Evolutionary conservation across 1,140 invertebrate genomes (phyloP).

Genomic region (Eueides isabella): DNA sequence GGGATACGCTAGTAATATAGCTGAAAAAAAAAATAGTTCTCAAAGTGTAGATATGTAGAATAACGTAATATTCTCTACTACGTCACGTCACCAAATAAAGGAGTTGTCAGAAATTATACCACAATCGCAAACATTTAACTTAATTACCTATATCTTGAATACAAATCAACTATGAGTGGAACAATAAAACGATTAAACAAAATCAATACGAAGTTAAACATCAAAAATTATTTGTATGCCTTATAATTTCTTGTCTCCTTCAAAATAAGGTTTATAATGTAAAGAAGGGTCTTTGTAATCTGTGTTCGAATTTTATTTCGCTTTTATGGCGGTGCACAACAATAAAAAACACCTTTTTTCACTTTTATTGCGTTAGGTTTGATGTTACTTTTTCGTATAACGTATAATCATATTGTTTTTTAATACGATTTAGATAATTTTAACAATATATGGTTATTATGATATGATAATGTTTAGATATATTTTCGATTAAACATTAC

Average conservation of each 20-base stretch:
- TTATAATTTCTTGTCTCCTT: not conserved
- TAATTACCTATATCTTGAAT: too few species aligned
- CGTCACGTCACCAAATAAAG: too few species aligned
- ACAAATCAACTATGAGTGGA: not conserved
- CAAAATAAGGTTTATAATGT: not conserved
- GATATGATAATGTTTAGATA: not conserved
- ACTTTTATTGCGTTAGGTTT: constrained; percentile 4
- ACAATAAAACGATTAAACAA: not conserved
- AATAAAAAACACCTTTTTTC: constrained; percentile 13
- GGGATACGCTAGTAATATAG: too few species aligned
- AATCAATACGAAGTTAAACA: not conserved
- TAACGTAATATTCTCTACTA: too few species aligned
- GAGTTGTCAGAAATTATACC: too few species aligned
- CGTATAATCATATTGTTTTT: not conserved
- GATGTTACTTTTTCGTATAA: not conserved
- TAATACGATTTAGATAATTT: not conserved
- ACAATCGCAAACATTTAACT: too few species aligned
- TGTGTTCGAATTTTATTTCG: not conserved
- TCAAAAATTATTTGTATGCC: not conserved
- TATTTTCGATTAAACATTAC: too few species aligned
- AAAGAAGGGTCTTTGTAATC: not conserved
- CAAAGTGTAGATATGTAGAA: too few species aligned
- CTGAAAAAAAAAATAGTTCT: too few species aligned
- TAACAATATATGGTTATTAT: not conserved
- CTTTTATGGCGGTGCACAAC: constrained; percentile 2